phyloP scores from a whole-genome alignment of 2,888 invertebrate genomes.

The Acrocyrtus sp. region DNA sequence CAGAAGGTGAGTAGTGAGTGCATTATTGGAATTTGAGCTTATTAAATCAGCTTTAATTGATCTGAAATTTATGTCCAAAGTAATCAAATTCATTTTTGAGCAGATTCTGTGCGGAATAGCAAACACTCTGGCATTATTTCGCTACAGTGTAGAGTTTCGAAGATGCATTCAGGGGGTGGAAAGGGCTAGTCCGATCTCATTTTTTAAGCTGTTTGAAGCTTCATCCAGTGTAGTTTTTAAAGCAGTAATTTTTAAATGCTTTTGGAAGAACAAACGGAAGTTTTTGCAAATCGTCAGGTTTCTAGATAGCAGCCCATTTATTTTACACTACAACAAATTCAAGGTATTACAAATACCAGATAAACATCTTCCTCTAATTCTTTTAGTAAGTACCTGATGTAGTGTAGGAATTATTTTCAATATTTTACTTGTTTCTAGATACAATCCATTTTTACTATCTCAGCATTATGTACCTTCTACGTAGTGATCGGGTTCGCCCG shows the following conservation, averaged over 20 bases:
- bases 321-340: constrained; percentile 25
- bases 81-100: background rate
- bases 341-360: constrained; percentile 5
- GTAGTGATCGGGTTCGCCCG: constrained; percentile 25
- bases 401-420: background rate
- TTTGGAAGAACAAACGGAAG: constrained; percentile 25
- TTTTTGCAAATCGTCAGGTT: constrained; percentile 24
- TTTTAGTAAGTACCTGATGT: background rate
- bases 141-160: constrained; percentile 19
- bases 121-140: constrained; percentile 6
- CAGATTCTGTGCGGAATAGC: constrained; percentile 28
- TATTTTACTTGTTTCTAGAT: constrained; percentile 29
- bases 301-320: constrained; percentile 13
- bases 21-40: too few species aligned
- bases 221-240: constrained; percentile 32
- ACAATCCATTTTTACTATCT: constrained; percentile 2
- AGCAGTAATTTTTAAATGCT: constrained; percentile 23
- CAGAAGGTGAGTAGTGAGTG: constrained; percentile 40
- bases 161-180: constrained; percentile 22
- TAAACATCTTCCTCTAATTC: constrained; percentile 1
- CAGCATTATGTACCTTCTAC: constrained; percentile 20
- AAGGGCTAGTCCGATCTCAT: constrained; percentile 33
- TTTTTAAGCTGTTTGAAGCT: constrained; percentile 34
- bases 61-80: background rate
- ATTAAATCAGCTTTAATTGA: too few species aligned